Evolutionary conservation across 2,888 invertebrate genomes (phyloP).

Genomic region (Psylliodes chrysocephalus): DNA sequence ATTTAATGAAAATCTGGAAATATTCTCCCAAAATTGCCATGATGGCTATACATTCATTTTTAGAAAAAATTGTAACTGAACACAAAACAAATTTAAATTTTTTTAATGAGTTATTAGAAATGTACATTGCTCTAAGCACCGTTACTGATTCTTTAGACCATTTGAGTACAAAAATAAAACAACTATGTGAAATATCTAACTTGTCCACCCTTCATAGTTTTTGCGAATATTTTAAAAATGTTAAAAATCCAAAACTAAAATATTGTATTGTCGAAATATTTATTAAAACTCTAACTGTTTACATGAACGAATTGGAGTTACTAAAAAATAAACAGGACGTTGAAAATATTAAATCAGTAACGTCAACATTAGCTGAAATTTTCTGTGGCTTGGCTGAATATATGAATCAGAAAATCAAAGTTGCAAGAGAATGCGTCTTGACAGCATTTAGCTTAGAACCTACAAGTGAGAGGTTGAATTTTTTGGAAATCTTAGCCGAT

Average conservation of each 20-base stretch:
- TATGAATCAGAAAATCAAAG: constrained; percentile 69
- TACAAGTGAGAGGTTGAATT: constrained; percentile 69
- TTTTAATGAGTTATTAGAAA: constrained; percentile 57
- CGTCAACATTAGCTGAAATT: constrained; percentile 69
- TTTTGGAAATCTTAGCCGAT: constrained; percentile 67
- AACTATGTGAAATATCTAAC: constrained; percentile 67
- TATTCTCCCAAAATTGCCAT: constrained; percentile 68
- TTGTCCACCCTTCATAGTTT: constrained; percentile 76
- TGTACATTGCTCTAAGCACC: constrained; percentile 59
- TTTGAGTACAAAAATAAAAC: constrained; percentile 55
- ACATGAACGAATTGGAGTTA: constrained; percentile 79
- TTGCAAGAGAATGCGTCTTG: constrained; percentile 76
- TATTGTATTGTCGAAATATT: constrained; percentile 77
- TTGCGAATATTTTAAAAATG: constrained; percentile 65
- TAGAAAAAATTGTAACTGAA: constrained; percentile 67
- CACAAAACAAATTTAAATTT: constrained; percentile 52
- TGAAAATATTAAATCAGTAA: constrained; percentile 65
- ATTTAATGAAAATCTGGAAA: constrained; percentile 67
- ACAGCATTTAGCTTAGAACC: constrained; percentile 82
- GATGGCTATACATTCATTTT: constrained; percentile 67
- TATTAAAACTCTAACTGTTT: constrained; percentile 77
- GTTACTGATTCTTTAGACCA: constrained; percentile 51
- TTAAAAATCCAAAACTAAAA: constrained; percentile 63
- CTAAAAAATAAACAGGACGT: constrained; percentile 68
- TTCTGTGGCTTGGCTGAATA: constrained; percentile 73